Percentiles rank a stretch among this genome's conserved stretches.
Evolutionary conservation across 2,113 vertebrate species (phyloP).

Genomic region (Anguilla rostrata): DNA sequence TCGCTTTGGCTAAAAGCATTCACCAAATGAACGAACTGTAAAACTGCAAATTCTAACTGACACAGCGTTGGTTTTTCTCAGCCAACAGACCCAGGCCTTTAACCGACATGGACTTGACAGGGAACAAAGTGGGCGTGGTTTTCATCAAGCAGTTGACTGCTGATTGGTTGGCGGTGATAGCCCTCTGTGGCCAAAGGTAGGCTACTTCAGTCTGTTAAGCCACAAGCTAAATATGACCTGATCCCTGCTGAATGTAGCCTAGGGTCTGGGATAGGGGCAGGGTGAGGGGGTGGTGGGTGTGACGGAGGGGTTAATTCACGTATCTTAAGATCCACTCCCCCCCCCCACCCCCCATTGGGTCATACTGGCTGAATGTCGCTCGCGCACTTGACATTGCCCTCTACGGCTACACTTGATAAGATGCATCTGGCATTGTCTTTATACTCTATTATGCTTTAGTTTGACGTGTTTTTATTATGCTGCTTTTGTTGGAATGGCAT

Average conservation of each 20-base stretch:
- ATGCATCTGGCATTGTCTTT: too few species aligned
- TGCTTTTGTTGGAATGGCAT: too few species aligned
- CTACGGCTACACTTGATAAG: too few species aligned
- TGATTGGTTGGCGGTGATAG: neutral
- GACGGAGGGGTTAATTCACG: slow-evolving; percentile 36
- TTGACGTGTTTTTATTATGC: too few species aligned
- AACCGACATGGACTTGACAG: neutral
- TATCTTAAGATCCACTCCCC: neutral
- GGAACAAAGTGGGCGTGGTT: neutral
- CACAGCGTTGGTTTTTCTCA: neutral
- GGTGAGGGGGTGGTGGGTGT: slow-evolving; percentile 33
- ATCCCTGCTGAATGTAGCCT: slow-evolving; percentile 58
- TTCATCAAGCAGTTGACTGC: slow-evolving; percentile 7
- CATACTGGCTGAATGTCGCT: neutral
- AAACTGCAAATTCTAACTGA: neutral
- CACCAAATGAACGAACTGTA: too few species aligned
- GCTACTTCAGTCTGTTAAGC: slow-evolving; percentile 52
- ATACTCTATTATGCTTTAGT: too few species aligned
- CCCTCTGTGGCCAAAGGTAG: slow-evolving; percentile 17
- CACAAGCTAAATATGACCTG: slow-evolving; percentile 55
- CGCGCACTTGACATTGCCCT: neutral
- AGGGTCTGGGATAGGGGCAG: slow-evolving; percentile 23
- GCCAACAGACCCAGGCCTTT: neutral
- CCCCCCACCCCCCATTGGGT: neutral
- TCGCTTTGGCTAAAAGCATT: too few species aligned